Percentiles rank a stretch among this genome's conserved stretches.
Conservation (phyloP, 2,113 vertebrate species). For the Kryptolebias marmoratus region DNA sequence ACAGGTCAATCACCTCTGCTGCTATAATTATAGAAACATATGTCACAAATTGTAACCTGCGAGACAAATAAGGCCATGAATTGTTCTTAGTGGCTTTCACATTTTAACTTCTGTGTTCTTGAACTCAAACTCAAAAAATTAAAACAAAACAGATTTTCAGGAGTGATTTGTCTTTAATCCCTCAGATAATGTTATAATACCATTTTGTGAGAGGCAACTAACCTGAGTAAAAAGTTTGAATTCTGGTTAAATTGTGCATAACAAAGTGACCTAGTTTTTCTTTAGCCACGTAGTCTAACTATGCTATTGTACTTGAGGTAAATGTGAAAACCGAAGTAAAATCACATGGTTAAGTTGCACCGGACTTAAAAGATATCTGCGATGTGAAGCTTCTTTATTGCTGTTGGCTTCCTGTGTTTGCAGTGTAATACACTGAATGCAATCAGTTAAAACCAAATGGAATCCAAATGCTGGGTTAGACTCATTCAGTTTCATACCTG, state of each 20-base stretch:
- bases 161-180: too few relatives aligned
- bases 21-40: constrained; percentile 1
- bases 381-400: not conserved
- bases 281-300: too few relatives aligned
- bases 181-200: too few relatives aligned
- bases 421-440: not conserved
- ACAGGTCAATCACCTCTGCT: constrained; percentile 7
- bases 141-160: too few relatives aligned
- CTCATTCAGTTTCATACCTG: constrained; percentile 4
- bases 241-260: not conserved
- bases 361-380: not conserved
- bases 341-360: not conserved
- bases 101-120: too few relatives aligned
- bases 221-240: not conserved
- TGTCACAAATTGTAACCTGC: not conserved
- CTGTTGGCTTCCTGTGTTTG: constrained; percentile 15
- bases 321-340: not conserved
- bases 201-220: too few relatives aligned
- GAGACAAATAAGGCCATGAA: constrained; percentile 1
- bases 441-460: constrained; percentile 1
- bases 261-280: not conserved
- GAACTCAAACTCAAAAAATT: too few relatives aligned
- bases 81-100: too few relatives aligned
- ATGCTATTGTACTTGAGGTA: not conserved
- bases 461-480: not conserved